Evolutionary conservation across 2,888 invertebrate genomes (phyloP).

Genomic region (Archaeoteleia sp.): DNA sequence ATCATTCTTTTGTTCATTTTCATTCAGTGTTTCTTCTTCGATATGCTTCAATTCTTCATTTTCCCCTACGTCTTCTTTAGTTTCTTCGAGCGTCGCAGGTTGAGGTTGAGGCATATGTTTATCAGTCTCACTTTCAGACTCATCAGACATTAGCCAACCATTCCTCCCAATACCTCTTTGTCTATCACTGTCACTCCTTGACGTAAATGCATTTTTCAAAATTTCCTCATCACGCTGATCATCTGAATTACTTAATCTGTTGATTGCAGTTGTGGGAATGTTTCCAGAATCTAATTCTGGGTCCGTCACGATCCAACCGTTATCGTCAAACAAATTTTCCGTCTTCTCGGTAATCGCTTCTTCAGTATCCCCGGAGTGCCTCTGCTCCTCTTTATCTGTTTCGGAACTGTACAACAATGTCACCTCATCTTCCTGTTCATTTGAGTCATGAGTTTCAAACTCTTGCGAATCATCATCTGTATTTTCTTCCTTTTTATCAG

Average conservation of each 20-base stretch:
- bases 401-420: no score
- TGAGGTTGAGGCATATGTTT: conserved; percentile 21
- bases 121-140: conserved; percentile 62
- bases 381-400: no score
- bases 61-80: conserved; percentile 18
- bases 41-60: conserved; percentile 1
- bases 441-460: no score
- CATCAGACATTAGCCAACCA: conserved; percentile 65
- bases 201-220: conserved; percentile 16
- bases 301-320: conserved; percentile 70
- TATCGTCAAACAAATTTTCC: conserved; percentile 69
- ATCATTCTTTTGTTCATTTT: not conserved
- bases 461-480: conserved; percentile 5
- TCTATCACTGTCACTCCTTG: conserved; percentile 44
- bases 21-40: not conserved
- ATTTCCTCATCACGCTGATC: not conserved
- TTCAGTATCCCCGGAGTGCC: not conserved
- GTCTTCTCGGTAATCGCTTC: not conserved
- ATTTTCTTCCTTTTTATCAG: conserved; percentile 14
- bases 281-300: conserved; percentile 19
- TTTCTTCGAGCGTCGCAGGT: not conserved
- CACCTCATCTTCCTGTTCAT: no score
- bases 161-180: conserved; percentile 61
- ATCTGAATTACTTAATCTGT: not conserved
- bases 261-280: conserved; percentile 21